Evolutionary conservation across 2,113 vertebrate genomes (phyloP), one percentile per base, ranked within the genome.

Genomic region (Delphinapterus leucas): DNA sequence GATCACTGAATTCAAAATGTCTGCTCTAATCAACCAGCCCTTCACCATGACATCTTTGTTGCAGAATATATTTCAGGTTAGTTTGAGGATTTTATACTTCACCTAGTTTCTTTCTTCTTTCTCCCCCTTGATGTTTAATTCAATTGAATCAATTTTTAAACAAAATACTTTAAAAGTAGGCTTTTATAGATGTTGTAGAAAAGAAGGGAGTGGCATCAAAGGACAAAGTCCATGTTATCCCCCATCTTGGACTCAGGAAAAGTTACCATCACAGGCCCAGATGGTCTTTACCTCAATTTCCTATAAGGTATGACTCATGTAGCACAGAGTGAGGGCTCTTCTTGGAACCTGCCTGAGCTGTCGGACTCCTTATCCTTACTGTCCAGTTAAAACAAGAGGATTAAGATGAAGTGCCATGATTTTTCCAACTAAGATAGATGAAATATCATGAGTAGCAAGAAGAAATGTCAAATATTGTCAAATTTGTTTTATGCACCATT

Each of bases 1-100:
- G 33, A 47, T 82, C 49, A 49, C 31, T 94, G 88, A 96, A 88
- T 49, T 70, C 76, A 88, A 90, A 93, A 85, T 5, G 65, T 88
- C 65, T 95, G 81, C 58, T 94, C 41, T 82, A 36, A 90, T 94
- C 74, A 91, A 47, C 55, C 60, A 89, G 58, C 25, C 18, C 23
- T 36, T 93, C 53, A 53, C 60, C 20, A 17, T 82, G 77, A 82
- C 20, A 85, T 95, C 81, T 96, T 41, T 96, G n/a, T 77, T 93
- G 36, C 21, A 41, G 60, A 44, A 91, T 68, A 70, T 18, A 86
- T 55, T 80, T 95, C 20, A 82, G 58, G 21, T 71, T 85, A 33
- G 26, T n/a, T 38, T 55, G 53, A 88, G 10, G 17, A 77, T 87
- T 98, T 90, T 53, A 58, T 73, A 73, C 70, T 83, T 83, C 14